Evolutionary conservation across 2,888 invertebrate genomes (phyloP), one percentile per base, ranked within the genome.

Genomic region (Latrodectus hesperus): DNA sequence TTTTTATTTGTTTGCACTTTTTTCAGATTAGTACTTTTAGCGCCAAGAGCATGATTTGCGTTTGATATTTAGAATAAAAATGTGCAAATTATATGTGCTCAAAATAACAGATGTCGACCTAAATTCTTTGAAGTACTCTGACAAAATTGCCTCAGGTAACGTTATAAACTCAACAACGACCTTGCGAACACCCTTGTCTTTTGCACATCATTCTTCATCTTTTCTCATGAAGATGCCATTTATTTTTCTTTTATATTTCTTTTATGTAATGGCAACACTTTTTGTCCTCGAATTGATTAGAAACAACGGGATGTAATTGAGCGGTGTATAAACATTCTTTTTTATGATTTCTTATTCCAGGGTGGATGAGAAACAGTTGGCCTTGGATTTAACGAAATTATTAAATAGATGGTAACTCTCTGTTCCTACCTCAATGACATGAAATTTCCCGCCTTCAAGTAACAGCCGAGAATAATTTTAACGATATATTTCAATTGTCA

Each of bases 31-130:
- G 22, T 38, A 38, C 38, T 38, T 38, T 38, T 38, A 38, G 38
- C 2, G 6, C 6, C 38, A 38, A 60, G 60, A 60, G n/a, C 14
- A 60, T 11, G n/a, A 16, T 60, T 60, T 12, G 3, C 60, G 10
- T 60, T 12, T 12, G 12, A 60, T 16, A n/a, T 11, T 16, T n/a
- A 16, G 60, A 60, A 60, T 60, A 16, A 16, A 60, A 60, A 60
- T 60, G 60, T 60, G 60, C 6, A 60, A 60, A 60, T 14, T 60
- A n/a, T 60, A 60, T 60, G 60, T 60, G 60, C 12, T 60, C 6
- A 60, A 60, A 60, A 60, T 60, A 60, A n/a, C 60, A 60, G 60
- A 60, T 60, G 60, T 12, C 60, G 60, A 60, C 60, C 60, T 60
- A 60, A 60, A 60, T 60, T 60, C 60, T 60, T 60, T 60, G 12